Base-by-base conservation (phyloP, 37 sponge, comb jelly and placozoan species). In the Corticium candelabrum region DNA sequence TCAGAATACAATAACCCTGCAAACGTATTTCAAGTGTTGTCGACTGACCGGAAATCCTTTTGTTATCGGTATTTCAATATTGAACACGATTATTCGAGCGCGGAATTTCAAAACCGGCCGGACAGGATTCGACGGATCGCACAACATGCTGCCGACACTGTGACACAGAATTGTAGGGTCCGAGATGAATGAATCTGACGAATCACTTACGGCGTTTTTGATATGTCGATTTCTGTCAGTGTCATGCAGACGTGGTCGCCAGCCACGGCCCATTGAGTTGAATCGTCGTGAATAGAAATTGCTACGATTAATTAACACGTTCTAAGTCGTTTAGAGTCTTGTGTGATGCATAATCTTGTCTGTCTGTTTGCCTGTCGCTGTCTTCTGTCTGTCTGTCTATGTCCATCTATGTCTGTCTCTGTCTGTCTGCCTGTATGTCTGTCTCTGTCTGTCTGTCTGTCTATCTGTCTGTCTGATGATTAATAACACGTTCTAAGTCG, bases 71-170 rank as follows among this genome's bases (percentile, higher is more conserved):
- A 83, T 41, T 3, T 86, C 90, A 21, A 90, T 88, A 56, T 88
- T 80, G 76, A 99, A 90, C 31, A 91, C 87, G 21, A 94, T 84
- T 38, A 94, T 78, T 37, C 93, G 72, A 7, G 93, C 95, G 57
- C 82, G 72, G 35, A 99, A 78, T 29, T 38, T 76, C 1, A 76
- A 83, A 37, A 89, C 78, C 29, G 87, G 80, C 72, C 71, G 81
- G 4, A 86, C 86, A 31, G 89, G 89, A 1, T 81, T 11, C 0
- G 85, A 82, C 0, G 78, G 75, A 50, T 75, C 82, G 69, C 95
- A 92, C 75, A 99, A 68, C 39, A 97, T 91, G 79, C 86, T 91
- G 4, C 99, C 99, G 56, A 82, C 74, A 75, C 96, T 95, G 85
- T 68, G 34, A 70, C 31, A 50, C 15, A 50, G 15, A 40, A 50